phyloP scores from a whole-genome alignment of 2,113 vertebrate species.

The Podocnemis expansa region DNA sequence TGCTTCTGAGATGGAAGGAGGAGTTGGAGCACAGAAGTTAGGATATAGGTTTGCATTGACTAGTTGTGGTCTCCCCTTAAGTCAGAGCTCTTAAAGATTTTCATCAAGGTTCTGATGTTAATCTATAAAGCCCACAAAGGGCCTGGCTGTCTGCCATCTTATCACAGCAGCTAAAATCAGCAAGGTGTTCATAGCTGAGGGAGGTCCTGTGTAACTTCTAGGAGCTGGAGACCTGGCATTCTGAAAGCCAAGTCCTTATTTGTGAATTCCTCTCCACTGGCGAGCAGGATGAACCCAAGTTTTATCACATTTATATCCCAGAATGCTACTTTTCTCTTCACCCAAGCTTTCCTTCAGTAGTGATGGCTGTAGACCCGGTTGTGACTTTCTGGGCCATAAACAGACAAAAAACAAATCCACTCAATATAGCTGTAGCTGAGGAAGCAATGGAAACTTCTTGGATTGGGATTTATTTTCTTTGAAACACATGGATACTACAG shows the following conservation, averaged over 20 bases:
- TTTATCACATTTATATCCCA: neutral
- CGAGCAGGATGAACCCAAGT: neutral
- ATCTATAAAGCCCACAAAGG: neutral
- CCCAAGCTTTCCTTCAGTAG: neutral
- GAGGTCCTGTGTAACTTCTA: neutral
- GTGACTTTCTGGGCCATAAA: neutral
- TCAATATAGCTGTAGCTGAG: neutral
- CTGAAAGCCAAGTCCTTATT: neutral
- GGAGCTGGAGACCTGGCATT: neutral
- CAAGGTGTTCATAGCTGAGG: neutral
- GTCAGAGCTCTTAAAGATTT: neutral
- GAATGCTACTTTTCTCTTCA: neutral
- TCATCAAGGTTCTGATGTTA: neutral
- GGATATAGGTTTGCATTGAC: neutral
- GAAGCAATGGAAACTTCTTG: conserved; percentile 20
- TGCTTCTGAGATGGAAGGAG: neutral
- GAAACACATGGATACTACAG: neutral
- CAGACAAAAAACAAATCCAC: neutral
- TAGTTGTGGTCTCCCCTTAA: neutral
- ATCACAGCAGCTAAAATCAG: neutral
- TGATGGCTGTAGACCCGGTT: neutral
- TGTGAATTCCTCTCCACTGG: neutral
- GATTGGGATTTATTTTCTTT: conserved; percentile 7
- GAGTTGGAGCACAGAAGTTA: neutral
- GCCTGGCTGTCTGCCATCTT: neutral